Percentiles rank a stretch among this genome's conserved stretches.
Evolutionary conservation across 2,888 invertebrate species (phyloP).

Genomic region (Norana najaformis): DNA sequence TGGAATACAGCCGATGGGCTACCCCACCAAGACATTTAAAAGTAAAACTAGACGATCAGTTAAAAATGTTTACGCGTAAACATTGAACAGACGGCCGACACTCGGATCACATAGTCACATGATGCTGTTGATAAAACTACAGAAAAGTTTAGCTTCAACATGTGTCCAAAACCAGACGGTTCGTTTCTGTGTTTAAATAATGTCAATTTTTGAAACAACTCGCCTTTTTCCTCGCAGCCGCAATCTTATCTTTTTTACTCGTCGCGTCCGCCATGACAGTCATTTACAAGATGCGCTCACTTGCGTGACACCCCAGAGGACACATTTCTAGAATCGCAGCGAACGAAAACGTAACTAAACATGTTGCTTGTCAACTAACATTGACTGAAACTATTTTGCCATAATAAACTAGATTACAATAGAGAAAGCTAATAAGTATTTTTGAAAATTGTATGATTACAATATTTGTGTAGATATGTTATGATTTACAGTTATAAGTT

Average conservation of each 20-base stretch:
- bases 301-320: not conserved
- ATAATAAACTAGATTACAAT: not conserved
- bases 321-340: not conserved
- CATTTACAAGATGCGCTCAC: slow-evolving; percentile 3
- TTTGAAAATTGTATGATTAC: not conserved
- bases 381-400: not conserved
- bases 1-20: not conserved
- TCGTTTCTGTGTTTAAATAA: not conserved
- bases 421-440: too few species aligned
- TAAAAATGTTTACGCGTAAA: not conserved
- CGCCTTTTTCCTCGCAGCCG: slow-evolving; percentile 46
- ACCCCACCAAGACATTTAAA: not conserved
- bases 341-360: not conserved
- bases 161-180: not conserved
- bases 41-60: not conserved
- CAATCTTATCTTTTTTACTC: slow-evolving; percentile 44
- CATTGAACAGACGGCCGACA: not conserved
- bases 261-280: slow-evolving; percentile 43
- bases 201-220: slow-evolving; percentile 13
- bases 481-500: not conserved
- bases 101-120: not conserved
- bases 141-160: not conserved
- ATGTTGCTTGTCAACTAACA: not conserved
- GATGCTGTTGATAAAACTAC: not conserved
- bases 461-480: not conserved